Conservation (phyloP, 2,797 vertebrate genomes). For the Xerus rutilus region DNA sequence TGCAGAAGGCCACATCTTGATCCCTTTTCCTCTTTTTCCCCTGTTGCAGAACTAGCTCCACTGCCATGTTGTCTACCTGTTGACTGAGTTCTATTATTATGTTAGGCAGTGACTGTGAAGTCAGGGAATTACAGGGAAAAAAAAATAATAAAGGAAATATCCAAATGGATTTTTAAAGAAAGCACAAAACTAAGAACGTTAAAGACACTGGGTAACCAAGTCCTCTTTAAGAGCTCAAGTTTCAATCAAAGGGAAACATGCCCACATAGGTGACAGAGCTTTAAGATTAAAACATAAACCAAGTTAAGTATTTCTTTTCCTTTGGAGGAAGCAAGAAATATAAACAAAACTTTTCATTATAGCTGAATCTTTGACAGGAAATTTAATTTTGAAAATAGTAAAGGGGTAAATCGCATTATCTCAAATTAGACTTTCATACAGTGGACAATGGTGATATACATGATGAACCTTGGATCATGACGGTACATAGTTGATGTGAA, state of each 20-base stretch:
- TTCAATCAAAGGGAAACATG: background rate
- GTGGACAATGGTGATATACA: background rate
- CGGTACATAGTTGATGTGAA: background rate
- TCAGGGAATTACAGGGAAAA: background rate
- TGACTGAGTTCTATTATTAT: constrained; percentile 60
- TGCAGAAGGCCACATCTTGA: constrained; percentile 54
- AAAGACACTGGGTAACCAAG: background rate
- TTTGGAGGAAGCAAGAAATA: background rate
- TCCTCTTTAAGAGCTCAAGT: background rate
- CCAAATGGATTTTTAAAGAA: background rate
- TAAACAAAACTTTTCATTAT: background rate
- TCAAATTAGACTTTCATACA: background rate
- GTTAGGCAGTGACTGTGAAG: constrained; percentile 42
- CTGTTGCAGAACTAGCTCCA: constrained; percentile 64
- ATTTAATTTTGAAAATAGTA: background rate
- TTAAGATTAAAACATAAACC: background rate
- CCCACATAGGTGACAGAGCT: background rate
- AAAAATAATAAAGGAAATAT: constrained; percentile 41
- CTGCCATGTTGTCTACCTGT: background rate
- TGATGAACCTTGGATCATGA: background rate
- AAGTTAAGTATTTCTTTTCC: constrained; percentile 15
- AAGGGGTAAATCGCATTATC: background rate
- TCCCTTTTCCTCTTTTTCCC: constrained; percentile 59
- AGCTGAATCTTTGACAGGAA: background rate
- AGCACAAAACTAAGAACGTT: constrained; percentile 47